Percentiles rank a stretch among this genome's conserved stretches.
phyloP scores from a whole-genome alignment of 2,888 invertebrate species.

The Drosophila nr. perissopoda region DNA sequence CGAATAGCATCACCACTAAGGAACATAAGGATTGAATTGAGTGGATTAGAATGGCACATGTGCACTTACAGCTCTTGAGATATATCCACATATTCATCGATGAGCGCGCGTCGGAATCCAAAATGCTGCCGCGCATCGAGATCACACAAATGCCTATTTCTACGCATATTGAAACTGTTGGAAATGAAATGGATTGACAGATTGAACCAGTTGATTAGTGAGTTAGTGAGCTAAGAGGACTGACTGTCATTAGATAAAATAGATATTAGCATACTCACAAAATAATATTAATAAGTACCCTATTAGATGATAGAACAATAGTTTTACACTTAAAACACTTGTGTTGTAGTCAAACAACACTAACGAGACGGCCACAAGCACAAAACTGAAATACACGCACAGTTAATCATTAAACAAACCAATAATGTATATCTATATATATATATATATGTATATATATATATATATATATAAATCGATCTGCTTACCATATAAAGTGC shows the following conservation, averaged over 20 bases:
- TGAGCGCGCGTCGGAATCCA: conserved; percentile 90
- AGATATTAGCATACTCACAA: conserved; percentile 78
- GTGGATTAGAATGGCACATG: not conserved
- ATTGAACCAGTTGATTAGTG: not conserved
- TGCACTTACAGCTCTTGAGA: conserved; percentile 89
- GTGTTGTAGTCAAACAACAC: conserved; percentile 83
- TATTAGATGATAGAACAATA: conserved; percentile 85
- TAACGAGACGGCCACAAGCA: conserved; percentile 83
- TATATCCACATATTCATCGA: conserved; percentile 93
- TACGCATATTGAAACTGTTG: conserved; percentile 87
- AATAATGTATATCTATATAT: not conserved
- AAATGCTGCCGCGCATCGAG: conserved; percentile 92
- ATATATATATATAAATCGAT: not conserved
- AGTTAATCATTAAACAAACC: not conserved
- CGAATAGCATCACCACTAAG: conserved; percentile 90
- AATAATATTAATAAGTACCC: conserved; percentile 84
- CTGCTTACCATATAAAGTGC: conserved; percentile 91
- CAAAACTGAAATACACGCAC: conserved; percentile 75
- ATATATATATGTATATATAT: not conserved
- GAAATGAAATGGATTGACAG: not conserved
- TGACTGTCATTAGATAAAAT: no score
- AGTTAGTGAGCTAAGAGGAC: not conserved
- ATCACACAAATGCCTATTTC: conserved; percentile 91
- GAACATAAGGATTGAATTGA: conserved; percentile 45
- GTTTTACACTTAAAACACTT: conserved; percentile 83